Conservation (phyloP, 2,113 vertebrate species). For the Fukomys damarensis region DNA sequence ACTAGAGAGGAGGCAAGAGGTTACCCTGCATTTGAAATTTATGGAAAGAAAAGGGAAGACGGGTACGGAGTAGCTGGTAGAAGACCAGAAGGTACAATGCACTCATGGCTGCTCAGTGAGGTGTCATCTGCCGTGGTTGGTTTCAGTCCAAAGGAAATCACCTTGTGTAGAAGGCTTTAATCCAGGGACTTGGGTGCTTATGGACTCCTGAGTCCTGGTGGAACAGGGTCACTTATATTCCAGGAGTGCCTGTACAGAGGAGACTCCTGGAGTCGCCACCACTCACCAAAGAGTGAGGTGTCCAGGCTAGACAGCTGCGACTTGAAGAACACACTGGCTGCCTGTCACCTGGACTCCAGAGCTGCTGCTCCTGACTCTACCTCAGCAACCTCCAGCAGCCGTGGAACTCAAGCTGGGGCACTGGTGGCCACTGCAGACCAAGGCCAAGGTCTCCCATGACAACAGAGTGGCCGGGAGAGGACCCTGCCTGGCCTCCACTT, state of each 20-base stretch:
- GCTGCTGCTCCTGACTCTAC: background rate
- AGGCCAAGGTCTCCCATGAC: background rate
- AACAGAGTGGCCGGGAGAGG: background rate
- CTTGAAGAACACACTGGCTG: background rate
- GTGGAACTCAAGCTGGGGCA: background rate
- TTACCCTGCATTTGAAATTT: background rate
- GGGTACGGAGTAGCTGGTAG: background rate
- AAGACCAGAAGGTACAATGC: background rate
- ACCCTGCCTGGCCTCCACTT: background rate
- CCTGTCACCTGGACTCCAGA: background rate
- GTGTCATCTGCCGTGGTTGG: background rate
- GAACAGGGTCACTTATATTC: background rate
- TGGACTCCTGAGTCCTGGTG: background rate
- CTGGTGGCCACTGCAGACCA: background rate
- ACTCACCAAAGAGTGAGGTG: background rate
- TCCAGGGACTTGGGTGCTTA: background rate
- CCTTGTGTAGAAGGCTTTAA: constrained; percentile 28
- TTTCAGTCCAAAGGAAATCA: background rate
- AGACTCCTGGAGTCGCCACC: background rate
- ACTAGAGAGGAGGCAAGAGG: background rate
- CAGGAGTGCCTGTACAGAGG: background rate
- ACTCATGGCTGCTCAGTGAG: background rate
- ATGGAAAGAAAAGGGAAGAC: background rate
- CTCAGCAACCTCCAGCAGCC: background rate
- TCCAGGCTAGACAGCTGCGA: background rate